phyloP scores from a whole-genome alignment of 2,113 vertebrate genomes.

The Gnathonemus longibarbis region DNA sequence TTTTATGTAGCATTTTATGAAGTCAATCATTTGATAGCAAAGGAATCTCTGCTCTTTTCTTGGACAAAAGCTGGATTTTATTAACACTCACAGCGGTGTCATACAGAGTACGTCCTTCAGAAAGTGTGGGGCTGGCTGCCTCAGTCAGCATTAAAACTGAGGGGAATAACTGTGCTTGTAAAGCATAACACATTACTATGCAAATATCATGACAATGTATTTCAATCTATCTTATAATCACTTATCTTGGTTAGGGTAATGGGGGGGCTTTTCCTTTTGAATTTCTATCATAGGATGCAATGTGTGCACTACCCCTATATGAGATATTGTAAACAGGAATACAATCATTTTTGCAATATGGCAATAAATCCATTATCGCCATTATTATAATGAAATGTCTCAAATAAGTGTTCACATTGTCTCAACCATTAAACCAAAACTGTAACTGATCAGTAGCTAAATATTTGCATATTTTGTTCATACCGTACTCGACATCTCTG shows the following conservation, averaged over 20 bases:
- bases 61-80: not conserved
- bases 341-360: not conserved
- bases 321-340: not conserved
- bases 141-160: not conserved
- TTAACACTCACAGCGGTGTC: not conserved
- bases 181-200: not conserved
- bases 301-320: not conserved
- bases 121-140: not conserved
- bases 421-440: not conserved
- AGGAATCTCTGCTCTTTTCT: not conserved
- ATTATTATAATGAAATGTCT: not conserved
- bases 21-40: not conserved
- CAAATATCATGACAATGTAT: not conserved
- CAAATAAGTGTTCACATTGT: not conserved
- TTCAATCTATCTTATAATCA: not conserved
- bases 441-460: not conserved
- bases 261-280: not conserved
- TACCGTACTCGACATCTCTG: not conserved
- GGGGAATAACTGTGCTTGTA: not conserved
- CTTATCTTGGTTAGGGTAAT: not conserved
- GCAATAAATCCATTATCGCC: not conserved
- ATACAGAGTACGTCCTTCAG: not conserved
- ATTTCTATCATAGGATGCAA: not conserved
- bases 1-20: not conserved
- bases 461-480: not conserved